These are phyloP conservation scores for Hyles vespertilio DNA, from an alignment of 1,140 invertebrate genomes.

Conservation along the genomic window DNA sequence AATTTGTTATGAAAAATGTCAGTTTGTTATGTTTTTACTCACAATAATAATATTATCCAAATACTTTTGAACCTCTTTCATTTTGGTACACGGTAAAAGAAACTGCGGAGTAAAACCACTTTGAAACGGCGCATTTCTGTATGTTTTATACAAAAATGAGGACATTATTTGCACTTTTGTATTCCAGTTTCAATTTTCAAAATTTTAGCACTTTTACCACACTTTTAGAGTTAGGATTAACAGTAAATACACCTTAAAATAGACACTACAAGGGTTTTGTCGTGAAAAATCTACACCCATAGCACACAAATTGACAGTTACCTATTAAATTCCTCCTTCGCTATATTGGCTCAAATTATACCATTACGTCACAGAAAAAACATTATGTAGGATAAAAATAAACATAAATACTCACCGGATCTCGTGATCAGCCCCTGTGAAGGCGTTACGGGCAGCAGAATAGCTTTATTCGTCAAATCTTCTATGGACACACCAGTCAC, in stretches of 20 bases:
- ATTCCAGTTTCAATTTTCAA: constrained; percentile 1
- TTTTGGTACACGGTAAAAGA: constrained; percentile 26
- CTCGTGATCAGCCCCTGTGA: constrained; percentile 49
- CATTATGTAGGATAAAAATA: constrained; percentile 49
- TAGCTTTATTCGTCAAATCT: constrained; percentile 70
- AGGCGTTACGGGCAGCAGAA: constrained; percentile 60
- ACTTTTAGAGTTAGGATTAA: no score
- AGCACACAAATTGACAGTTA: neutral
- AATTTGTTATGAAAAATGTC: constrained; percentile 2
- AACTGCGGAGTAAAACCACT: constrained; percentile 50
- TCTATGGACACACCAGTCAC: constrained; percentile 66
- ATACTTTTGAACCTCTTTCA: constrained; percentile 37
- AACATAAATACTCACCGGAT: constrained; percentile 59
- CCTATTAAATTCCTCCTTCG: constrained; percentile 14
- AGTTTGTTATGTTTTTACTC: constrained; percentile 16
- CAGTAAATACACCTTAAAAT: neutral
- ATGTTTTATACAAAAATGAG: constrained; percentile 60
- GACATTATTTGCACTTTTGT: constrained; percentile 30
- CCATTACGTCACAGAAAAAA: constrained; percentile 40
- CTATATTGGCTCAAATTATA: constrained; percentile 34
- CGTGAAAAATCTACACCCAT: neutral
- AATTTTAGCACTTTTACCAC: neutral
- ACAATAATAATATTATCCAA: constrained; percentile 31
- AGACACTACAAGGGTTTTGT: neutral
- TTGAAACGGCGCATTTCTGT: constrained; percentile 51